A percentile compares a stretch with the other conserved stretches of the same genome.
These are phyloP conservation scores for Myzus persicae DNA, from an alignment of 1,140 invertebrate species.

Conservation along the genomic window DNA sequence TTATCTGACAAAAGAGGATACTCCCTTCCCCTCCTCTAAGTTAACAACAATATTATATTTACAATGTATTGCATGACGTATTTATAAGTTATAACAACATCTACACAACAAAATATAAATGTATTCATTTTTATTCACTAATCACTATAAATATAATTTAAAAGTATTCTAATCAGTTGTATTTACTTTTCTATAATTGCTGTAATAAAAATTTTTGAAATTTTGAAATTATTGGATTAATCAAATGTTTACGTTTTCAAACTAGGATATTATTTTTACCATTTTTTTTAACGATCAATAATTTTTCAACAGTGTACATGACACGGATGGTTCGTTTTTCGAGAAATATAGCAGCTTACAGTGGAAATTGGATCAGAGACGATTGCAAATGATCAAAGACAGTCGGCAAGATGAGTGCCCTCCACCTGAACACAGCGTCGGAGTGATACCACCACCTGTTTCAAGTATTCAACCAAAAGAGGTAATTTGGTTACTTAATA, in stretches of 20 bases:
- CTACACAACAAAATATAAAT: too few species aligned
- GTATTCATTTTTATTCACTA: too few species aligned
- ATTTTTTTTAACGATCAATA: neutral
- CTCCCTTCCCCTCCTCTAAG: too few species aligned
- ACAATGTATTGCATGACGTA: too few species aligned
- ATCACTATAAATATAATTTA: too few species aligned
- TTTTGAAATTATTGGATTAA: neutral
- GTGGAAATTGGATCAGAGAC: conserved; percentile 87
- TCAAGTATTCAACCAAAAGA: conserved; percentile 75
- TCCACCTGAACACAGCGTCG: conserved; percentile 74
- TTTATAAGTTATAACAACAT: too few species aligned
- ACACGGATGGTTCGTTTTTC: conserved; percentile 91
- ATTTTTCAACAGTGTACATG: conserved; percentile 76
- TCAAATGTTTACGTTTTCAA: neutral
- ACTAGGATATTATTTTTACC: neutral
- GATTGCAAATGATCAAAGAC: conserved; percentile 78
- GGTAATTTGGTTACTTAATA: conserved; percentile 63
- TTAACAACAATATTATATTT: too few species aligned
- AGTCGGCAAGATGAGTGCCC: conserved; percentile 69
- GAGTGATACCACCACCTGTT: conserved; percentile 70
- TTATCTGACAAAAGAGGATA: neutral
- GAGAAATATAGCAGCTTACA: conserved; percentile 89
- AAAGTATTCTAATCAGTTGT: neutral
- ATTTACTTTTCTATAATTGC: neutral
- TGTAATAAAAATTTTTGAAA: neutral